Percentiles rank a stretch among this genome's conserved stretches.
These are phyloP conservation scores for Campoletis sonorensis DNA, from an alignment of 1,140 invertebrate genomes.

Conservation along the genomic window DNA sequence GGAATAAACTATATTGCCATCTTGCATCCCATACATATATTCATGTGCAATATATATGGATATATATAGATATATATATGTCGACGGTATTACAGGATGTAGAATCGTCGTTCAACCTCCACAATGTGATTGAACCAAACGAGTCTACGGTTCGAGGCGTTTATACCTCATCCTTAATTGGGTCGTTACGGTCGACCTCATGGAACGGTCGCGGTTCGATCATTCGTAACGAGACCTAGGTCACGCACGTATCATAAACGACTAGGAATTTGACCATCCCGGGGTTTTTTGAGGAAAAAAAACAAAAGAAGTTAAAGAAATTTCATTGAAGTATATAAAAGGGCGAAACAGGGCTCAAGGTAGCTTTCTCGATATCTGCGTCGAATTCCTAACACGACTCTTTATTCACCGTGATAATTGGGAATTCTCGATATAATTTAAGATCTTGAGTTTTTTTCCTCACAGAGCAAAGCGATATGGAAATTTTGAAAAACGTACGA, in stretches of 20 bases:
- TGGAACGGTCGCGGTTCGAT: slow-evolving; percentile 55
- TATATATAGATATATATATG: neutral
- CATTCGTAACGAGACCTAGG: slow-evolving; percentile 63
- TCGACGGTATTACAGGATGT: neutral
- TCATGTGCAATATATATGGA: neutral
- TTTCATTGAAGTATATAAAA: too few species aligned
- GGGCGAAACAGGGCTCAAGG: too few species aligned
- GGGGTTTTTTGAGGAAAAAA: too few species aligned
- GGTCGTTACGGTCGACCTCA: slow-evolving; percentile 61
- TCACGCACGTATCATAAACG: slow-evolving; percentile 16
- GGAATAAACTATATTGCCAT: slow-evolving; percentile 15
- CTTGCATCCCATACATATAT: neutral
- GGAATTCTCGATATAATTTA: too few species aligned
- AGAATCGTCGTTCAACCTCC: slow-evolving; percentile 49
- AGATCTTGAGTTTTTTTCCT: too few species aligned
- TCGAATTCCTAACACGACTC: too few species aligned
- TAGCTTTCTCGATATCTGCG: too few species aligned
- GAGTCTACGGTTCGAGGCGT: slow-evolving; percentile 60
- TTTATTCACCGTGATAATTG: too few species aligned
- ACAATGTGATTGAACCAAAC: slow-evolving; percentile 34
- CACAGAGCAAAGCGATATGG: too few species aligned
- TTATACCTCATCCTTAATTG: slow-evolving; percentile 51
- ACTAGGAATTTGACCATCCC: neutral
- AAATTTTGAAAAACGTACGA: too few species aligned
- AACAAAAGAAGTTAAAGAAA: too few species aligned